Evolutionary conservation across 2,797 vertebrate species (phyloP).

Genomic region (Knipowitschia caucasica): DNA sequence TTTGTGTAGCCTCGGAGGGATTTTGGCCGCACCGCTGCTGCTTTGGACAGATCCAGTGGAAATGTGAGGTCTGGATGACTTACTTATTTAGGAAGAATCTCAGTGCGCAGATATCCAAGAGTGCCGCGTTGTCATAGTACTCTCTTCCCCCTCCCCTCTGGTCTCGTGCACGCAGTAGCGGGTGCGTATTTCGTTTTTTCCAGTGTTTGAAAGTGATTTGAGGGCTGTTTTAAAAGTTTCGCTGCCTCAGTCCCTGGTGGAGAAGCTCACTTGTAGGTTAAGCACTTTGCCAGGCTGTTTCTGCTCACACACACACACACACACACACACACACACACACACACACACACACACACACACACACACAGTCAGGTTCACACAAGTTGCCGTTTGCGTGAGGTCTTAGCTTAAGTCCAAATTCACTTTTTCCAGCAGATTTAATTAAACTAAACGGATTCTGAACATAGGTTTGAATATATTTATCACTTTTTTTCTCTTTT

Average conservation of each 20-base stretch:
- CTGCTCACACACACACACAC: constrained; percentile 34
- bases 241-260: constrained; percentile 48
- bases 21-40: constrained; percentile 45
- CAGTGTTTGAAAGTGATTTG: constrained; percentile 52
- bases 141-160: not conserved
- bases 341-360: constrained; percentile 32
- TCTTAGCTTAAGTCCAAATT: constrained; percentile 63
- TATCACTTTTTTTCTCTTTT: constrained; percentile 46
- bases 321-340: constrained; percentile 29
- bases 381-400: constrained; percentile 33
- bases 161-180: constrained; percentile 21
- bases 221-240: constrained; percentile 41
- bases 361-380: constrained; percentile 10
- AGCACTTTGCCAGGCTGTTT: constrained; percentile 64
- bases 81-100: constrained; percentile 67
- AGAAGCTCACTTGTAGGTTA: constrained; percentile 52
- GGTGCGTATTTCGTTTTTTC: constrained; percentile 43
- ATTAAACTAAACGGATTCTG: constrained; percentile 62
- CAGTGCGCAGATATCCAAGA: constrained; percentile 34
- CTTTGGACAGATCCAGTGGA: constrained; percentile 57
- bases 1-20: constrained; percentile 33
- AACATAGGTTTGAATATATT: constrained; percentile 28
- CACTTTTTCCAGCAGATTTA: constrained; percentile 67
- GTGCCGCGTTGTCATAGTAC: constrained; percentile 50
- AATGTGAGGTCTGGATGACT: constrained; percentile 68